Conservation (phyloP, 2,113 vertebrate species). For the Dendrocopos noguchii region DNA sequence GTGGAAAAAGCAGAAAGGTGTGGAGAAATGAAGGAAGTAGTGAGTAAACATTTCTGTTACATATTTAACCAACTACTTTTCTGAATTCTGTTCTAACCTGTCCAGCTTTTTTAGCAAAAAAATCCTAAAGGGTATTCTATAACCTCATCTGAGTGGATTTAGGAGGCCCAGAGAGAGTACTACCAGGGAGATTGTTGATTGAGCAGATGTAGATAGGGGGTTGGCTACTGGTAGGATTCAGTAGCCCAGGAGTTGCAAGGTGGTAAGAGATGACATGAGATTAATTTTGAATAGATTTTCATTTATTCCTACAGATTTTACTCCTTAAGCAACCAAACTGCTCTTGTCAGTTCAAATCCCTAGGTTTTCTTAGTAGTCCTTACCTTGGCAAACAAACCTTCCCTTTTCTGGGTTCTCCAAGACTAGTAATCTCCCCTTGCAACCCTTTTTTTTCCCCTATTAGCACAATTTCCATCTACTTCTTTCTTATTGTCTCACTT, state of each 20-base stretch:
- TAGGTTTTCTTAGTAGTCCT: background rate
- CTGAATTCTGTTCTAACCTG: background rate
- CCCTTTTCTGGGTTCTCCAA: background rate
- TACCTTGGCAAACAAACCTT: background rate
- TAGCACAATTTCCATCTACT: background rate
- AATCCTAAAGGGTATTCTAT: background rate
- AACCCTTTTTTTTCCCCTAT: background rate
- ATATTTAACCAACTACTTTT: background rate
- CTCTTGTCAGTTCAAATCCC: background rate
- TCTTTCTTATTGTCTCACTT: background rate
- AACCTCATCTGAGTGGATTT: background rate
- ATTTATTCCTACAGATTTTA: background rate
- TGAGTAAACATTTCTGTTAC: background rate
- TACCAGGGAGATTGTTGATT: background rate
- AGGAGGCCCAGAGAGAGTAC: background rate
- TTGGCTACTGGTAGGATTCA: background rate
- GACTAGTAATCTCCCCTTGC: background rate
- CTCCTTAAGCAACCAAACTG: background rate
- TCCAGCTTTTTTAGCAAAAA: background rate
- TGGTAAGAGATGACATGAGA: background rate
- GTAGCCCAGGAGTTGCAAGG: background rate
- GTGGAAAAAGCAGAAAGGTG: background rate
- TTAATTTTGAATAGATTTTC: background rate
- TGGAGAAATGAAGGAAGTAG: background rate
- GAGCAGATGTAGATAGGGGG: background rate